Base-by-base conservation (phyloP, 2,113 vertebrate genomes). In the Tragelaphus scriptus region DNA sequence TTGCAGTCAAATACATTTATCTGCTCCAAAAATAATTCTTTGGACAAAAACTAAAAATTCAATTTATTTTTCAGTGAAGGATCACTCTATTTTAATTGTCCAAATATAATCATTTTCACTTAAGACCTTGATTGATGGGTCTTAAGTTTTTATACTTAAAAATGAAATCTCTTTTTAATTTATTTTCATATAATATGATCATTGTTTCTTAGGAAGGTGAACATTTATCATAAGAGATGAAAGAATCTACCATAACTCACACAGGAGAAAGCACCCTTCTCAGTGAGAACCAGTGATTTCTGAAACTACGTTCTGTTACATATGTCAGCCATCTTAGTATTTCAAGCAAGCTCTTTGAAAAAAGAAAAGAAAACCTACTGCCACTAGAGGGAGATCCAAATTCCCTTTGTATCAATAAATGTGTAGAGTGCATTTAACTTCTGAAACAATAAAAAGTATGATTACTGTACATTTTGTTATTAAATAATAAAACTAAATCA, bases 321-420 rank as follows among this genome's bases (percentile, higher is more conserved):
- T 30, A 14, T 51, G 98, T 98, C 98, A 96, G 98, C 99, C 99
- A 99, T 99, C 96, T 99, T 99, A 98, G 96, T 47, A 87, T 85
- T n/a, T 80, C 96, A 36, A 96, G 63, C 3, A n/a, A 91, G 10
- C 80, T 88, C 80, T 88, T 85, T 49, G 44, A 28, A 51, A 51
- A 23, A 4, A 81, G 11, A 59, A 95, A 1, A 82, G 9, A 88
- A 96, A 92, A 75, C 1, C 2, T 36, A 79, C 59, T 56, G 91
- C 98, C 98, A 51, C 98, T 97, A 99, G 99, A 98, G 99, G 99
- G 99, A 98, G 98, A 94, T 88, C 80, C 87, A 25, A 96, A 96
- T 96, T 89, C 84, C 97, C 90, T 36, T 65, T 49, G 71, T 85
- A 91, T 80, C 90, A 94, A 82, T 79, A 91, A 81, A 68, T 1